Percentiles rank a stretch among this genome's conserved stretches.
Evolutionary conservation across 2,888 invertebrate species (phyloP).

Genomic region (Patella caerulea): DNA sequence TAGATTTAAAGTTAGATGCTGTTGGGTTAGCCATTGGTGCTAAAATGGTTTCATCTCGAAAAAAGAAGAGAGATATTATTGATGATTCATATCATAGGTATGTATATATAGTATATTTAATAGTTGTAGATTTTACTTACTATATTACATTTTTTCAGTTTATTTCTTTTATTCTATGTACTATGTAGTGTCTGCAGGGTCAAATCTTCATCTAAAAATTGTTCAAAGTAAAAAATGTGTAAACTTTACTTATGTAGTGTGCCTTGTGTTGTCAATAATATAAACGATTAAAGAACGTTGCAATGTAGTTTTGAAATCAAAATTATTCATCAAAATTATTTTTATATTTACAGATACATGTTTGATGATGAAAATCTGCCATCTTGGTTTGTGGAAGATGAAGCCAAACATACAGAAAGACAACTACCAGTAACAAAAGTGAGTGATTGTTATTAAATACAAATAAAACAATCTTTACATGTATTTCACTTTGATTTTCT

Average conservation of each 20-base stretch:
- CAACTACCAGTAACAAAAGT: slow-evolving; percentile 88
- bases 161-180: too few species aligned
- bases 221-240: too few species aligned
- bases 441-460: slow-evolving; percentile 29
- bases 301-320: too few species aligned
- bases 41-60: slow-evolving; percentile 90
- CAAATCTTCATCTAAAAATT: too few species aligned
- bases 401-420: slow-evolving; percentile 89
- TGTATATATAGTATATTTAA: slow-evolving; percentile 14
- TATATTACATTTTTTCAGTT: too few species aligned
- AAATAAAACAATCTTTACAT: not conserved
- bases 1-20: slow-evolving; percentile 72
- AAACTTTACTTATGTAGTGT: too few species aligned
- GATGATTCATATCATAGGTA: slow-evolving; percentile 92
- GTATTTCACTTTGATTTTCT: not conserved
- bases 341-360: slow-evolving; percentile 76
- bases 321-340: not conserved
- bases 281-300: too few species aligned
- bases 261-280: too few species aligned
- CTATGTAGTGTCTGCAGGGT: too few species aligned
- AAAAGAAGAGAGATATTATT: slow-evolving; percentile 88
- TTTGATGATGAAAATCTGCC: slow-evolving; percentile 94
- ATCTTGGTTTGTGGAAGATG: slow-evolving; percentile 96
- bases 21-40: slow-evolving; percentile 94
- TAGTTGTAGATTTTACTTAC: not conserved